Evolutionary conservation across 2,797 vertebrate genomes (phyloP).

Genomic region (Crenuchus spilurus): DNA sequence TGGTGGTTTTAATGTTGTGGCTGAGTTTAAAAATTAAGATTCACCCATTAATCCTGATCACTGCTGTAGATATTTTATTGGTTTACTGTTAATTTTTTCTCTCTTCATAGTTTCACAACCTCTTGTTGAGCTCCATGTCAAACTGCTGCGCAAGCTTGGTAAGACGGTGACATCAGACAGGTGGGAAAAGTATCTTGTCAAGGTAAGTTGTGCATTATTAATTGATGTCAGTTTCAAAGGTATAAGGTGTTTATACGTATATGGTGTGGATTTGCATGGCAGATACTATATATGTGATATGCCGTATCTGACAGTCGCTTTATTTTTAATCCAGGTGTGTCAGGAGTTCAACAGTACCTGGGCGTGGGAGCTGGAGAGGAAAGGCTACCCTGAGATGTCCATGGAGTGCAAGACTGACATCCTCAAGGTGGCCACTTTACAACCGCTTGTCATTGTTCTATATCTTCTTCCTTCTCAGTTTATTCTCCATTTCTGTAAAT

Average conservation of each 20-base stretch:
- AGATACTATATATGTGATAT: neutral
- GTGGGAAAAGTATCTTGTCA: constrained; percentile 98
- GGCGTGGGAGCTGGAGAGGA: constrained; percentile 99
- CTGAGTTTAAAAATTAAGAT: no score
- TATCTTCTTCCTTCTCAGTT: no score
- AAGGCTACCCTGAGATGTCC: constrained; percentile 94
- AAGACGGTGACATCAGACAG: constrained; percentile 92
- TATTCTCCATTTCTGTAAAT: no score
- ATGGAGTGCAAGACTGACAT: constrained; percentile 94
- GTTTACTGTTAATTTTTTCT: no score
- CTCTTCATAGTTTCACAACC: constrained; percentile 86
- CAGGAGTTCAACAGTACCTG: constrained; percentile 97
- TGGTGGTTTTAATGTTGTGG: no score
- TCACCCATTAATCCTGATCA: no score
- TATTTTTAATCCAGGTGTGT: constrained; percentile 82
- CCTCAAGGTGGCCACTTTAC: constrained; percentile 89
- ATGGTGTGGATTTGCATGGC: neutral
- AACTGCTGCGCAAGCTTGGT: constrained; percentile 95
- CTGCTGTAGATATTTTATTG: no score
- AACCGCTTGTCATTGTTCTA: no score
- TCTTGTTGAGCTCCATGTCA: constrained; percentile 95
- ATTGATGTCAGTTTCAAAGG: neutral
- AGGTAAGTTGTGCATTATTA: constrained; percentile 76
- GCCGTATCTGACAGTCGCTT: neutral
- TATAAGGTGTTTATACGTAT: neutral